Percentiles rank a stretch among this genome's conserved stretches.
Conservation (phyloP, 2,113 vertebrate genomes). For the Cyprinus carpio region DNA sequence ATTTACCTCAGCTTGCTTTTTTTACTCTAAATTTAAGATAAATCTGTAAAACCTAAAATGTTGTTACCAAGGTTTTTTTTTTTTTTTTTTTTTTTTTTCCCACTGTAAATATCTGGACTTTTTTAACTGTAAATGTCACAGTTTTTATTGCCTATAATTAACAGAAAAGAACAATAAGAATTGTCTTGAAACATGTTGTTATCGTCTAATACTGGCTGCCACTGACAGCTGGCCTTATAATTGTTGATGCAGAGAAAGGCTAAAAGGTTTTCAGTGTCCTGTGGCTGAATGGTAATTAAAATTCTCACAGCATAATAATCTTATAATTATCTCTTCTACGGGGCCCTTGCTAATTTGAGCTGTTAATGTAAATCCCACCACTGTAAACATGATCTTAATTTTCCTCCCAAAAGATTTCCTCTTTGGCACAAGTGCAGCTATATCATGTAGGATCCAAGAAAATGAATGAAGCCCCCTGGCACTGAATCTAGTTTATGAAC, state of each 20-base stretch:
- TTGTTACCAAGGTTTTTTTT: not conserved
- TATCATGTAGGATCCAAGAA: slow-evolving; percentile 37
- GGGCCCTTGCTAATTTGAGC: slow-evolving; percentile 32
- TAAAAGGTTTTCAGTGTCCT: slow-evolving; percentile 28
- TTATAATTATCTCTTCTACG: slow-evolving; percentile 32
- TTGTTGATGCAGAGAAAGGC: slow-evolving; percentile 4
- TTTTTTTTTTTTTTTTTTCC: no score
- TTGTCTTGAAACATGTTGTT: not conserved
- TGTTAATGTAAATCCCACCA: slow-evolving; percentile 37
- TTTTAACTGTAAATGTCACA: not conserved
- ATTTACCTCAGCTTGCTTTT: no score
- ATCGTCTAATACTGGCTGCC: not conserved
- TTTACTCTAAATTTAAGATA: no score
- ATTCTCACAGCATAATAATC: slow-evolving; percentile 37
- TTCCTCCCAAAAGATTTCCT: slow-evolving; percentile 43
- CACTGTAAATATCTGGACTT: not conserved
- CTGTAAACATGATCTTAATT: slow-evolving; percentile 43
- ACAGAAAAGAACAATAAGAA: not conserved
- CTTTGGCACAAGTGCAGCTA: slow-evolving; percentile 33
- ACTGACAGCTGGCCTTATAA: not conserved
- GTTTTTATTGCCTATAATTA: not conserved
- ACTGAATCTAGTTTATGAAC: slow-evolving; percentile 42
- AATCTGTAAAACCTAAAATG: no score
- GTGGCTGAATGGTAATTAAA: slow-evolving; percentile 39
- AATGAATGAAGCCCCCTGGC: slow-evolving; percentile 42